Conservation (phyloP, 2,113 vertebrate species). For the Cheilinus undulatus region DNA sequence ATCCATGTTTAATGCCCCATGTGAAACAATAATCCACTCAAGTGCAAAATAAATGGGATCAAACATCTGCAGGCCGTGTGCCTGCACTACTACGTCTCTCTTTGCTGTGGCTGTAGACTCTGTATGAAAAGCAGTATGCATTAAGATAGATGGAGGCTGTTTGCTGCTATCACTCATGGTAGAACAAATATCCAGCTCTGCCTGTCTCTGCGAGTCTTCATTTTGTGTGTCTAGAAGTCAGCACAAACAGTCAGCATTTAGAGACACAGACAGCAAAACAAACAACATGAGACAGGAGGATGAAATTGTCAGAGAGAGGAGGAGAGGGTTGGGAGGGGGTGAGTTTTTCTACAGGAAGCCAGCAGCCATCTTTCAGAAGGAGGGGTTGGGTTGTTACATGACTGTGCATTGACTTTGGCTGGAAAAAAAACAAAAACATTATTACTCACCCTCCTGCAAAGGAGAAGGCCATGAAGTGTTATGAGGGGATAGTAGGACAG, state of each 20-base stretch:
- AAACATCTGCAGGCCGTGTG: conserved; percentile 63
- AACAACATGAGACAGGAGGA: conserved; percentile 76
- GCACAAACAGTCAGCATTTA: conserved; percentile 56
- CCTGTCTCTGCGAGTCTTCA: conserved; percentile 19
- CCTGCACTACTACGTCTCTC: conserved; percentile 58
- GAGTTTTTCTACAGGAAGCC: conserved; percentile 98
- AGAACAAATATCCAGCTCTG: conserved; percentile 6
- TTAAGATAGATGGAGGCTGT: conserved; percentile 77
- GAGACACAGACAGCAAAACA: conserved; percentile 60
- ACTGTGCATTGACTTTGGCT: conserved; percentile 86
- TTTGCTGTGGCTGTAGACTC: conserved; percentile 62
- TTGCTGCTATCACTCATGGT: conserved; percentile 64
- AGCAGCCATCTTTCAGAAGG: conserved; percentile 98
- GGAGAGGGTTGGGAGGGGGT: too few species aligned
- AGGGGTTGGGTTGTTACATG: conserved; percentile 86
- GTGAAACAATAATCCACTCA: conserved; percentile 83
- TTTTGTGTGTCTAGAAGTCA: conserved; percentile 65
- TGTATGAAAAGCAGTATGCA: conserved; percentile 73
- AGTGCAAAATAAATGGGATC: conserved; percentile 80
- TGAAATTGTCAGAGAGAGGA: conserved; percentile 88
- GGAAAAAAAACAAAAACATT: conserved; percentile 86
- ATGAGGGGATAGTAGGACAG: conserved; percentile 67
- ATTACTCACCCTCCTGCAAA: conserved; percentile 87
- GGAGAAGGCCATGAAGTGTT: conserved; percentile 85
- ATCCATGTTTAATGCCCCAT: conserved; percentile 79